Conservation (phyloP, 2,797 vertebrate species). For the Pristis pectinata region DNA sequence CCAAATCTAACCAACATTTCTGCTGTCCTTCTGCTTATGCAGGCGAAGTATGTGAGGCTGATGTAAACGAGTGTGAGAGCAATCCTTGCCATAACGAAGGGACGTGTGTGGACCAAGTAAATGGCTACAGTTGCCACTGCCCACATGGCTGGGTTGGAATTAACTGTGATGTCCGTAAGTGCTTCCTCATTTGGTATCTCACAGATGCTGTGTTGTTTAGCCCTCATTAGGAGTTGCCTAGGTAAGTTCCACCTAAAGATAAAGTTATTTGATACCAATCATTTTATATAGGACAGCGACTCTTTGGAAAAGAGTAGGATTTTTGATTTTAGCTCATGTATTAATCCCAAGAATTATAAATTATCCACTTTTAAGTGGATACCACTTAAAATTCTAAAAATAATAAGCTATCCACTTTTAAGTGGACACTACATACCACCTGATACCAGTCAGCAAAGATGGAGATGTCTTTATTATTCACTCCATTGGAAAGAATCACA, state of each 20-base stretch:
- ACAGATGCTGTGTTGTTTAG: neutral
- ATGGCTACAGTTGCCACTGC: constrained; percentile 86
- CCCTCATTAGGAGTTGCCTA: neutral
- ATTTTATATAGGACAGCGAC: neutral
- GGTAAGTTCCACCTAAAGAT: neutral
- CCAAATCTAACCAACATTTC: neutral
- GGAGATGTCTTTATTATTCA: neutral
- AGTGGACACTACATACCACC: no score
- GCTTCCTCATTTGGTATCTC: neutral
- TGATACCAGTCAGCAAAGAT: neutral
- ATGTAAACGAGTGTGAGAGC: constrained; percentile 88
- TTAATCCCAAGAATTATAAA: neutral
- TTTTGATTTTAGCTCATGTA: neutral
- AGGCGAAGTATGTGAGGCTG: constrained; percentile 84
- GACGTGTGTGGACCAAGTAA: constrained; percentile 87
- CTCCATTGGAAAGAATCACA: neutral
- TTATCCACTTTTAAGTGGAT: neutral
- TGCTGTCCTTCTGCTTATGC: neutral
- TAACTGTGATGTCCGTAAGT: constrained; percentile 96
- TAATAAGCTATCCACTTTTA: neutral
- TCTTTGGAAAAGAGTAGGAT: neutral
- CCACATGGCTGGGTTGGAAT: constrained; percentile 88
- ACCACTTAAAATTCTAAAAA: neutral
- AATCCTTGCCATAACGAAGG: constrained; percentile 87
- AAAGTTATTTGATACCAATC: neutral